Evolutionary conservation across 35 echinoderm and acorn worm species (phyloP).

Genomic region (Heliocidaris erythrogramma): DNA sequence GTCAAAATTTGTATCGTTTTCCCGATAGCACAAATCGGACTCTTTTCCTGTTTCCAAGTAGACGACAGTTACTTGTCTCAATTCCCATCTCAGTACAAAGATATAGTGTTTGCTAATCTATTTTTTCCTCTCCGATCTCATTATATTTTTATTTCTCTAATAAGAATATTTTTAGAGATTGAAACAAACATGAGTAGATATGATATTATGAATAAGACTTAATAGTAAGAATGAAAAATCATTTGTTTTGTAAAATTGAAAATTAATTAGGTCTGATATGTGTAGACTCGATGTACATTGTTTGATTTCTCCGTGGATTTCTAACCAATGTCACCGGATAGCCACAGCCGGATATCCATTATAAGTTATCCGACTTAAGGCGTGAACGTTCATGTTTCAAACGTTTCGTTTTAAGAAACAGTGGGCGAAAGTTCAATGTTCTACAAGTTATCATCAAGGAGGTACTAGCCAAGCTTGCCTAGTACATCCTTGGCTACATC

Average conservation of each 20-base stretch:
- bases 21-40: background rate
- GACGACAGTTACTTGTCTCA: background rate
- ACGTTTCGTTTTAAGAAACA: no score
- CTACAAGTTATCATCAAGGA: no score
- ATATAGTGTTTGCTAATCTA: background rate
- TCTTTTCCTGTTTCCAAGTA: background rate
- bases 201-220: no score
- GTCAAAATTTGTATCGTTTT: constrained; percentile 11
- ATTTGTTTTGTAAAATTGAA: no score
- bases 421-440: no score
- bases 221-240: no score
- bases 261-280: background rate
- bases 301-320: background rate
- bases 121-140: background rate
- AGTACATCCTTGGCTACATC: no score
- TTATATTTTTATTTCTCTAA: background rate
- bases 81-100: background rate
- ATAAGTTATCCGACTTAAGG: background rate
- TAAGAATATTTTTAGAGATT: no score
- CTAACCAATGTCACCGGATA: background rate
- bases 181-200: no score
- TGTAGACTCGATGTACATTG: background rate
- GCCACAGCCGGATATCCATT: background rate
- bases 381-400: background rate
- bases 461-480: no score